phyloP scores from a whole-genome alignment of 2,113 vertebrate species.

The Myrmecobius fasciatus region DNA sequence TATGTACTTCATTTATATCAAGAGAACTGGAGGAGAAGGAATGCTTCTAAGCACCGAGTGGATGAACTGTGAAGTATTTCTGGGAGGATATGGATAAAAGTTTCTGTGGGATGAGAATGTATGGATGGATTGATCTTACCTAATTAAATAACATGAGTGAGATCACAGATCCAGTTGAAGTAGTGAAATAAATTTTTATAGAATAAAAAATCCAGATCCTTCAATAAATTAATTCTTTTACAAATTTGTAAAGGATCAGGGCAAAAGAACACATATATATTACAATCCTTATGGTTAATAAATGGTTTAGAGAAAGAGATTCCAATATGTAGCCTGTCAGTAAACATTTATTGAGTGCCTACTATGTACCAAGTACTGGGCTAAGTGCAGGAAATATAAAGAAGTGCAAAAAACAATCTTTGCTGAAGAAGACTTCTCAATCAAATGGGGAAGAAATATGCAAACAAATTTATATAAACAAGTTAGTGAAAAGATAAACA shows the following conservation, averaged over 20 bases:
- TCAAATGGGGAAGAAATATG: neutral
- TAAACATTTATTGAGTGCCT: neutral
- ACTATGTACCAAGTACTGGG: neutral
- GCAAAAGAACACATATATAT: neutral
- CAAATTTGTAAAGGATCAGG: slow-evolving; percentile 22
- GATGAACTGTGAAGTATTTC: neutral
- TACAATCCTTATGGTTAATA: neutral
- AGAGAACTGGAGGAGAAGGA: neutral
- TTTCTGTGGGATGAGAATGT: neutral
- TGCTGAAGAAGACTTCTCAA: neutral
- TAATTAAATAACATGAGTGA: neutral
- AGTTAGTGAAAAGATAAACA: neutral
- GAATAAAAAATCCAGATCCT: neutral
- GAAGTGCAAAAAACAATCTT: neutral
- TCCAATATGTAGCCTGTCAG: neutral
- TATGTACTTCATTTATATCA: neutral
- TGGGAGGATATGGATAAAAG: neutral
- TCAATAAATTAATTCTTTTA: neutral
- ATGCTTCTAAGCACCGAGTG: neutral
- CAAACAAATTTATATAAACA: neutral
- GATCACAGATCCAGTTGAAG: neutral
- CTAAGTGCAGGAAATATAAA: neutral
- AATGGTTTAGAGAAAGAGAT: neutral
- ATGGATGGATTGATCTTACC: neutral
- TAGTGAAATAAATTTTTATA: neutral